Evolutionary conservation across 2,113 vertebrate genomes (phyloP).

Genomic region (Petromus typicus): DNA sequence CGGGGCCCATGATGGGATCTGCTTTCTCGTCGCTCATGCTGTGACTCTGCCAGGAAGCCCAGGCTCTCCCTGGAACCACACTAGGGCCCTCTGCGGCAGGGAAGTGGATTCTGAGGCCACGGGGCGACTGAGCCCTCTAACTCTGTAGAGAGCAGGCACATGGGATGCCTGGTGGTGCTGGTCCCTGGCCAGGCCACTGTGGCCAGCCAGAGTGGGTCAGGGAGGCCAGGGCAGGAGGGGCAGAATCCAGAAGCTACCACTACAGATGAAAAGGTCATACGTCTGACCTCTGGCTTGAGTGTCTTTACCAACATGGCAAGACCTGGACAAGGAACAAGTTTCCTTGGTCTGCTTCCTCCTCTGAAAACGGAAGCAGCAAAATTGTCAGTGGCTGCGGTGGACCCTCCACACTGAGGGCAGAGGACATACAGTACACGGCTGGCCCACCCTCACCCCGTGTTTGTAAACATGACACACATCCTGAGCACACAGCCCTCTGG

Average conservation of each 20-base stretch:
- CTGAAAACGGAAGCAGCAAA: fast-evolving
- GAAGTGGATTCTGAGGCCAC: fast-evolving
- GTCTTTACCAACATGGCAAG: not conserved
- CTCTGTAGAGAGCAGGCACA: not conserved
- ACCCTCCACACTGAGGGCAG: not conserved
- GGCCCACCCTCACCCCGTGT: fast-evolving
- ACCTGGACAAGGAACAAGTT: not conserved
- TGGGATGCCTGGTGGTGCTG: not conserved
- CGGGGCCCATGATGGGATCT: fast-evolving
- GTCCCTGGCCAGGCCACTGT: not conserved
- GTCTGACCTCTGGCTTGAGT: not conserved
- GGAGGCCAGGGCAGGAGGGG: fast-evolving
- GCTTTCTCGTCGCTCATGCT: fast-evolving
- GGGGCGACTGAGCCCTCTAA: not conserved
- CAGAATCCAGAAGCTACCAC: not conserved
- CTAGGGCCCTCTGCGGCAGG: not conserved
- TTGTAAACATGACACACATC: fast-evolving
- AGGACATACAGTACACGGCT: fast-evolving
- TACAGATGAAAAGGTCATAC: not conserved
- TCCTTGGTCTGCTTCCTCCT: not conserved
- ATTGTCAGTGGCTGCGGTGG: not conserved
- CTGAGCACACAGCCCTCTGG: fast-evolving
- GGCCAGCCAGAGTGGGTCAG: fast-evolving
- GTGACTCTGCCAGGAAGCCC: not conserved
- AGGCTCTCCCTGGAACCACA: not conserved